Evolutionary conservation across 2,888 invertebrate genomes (phyloP), one percentile per base, ranked within the genome.

Genomic region (Catocala sponsa): DNA sequence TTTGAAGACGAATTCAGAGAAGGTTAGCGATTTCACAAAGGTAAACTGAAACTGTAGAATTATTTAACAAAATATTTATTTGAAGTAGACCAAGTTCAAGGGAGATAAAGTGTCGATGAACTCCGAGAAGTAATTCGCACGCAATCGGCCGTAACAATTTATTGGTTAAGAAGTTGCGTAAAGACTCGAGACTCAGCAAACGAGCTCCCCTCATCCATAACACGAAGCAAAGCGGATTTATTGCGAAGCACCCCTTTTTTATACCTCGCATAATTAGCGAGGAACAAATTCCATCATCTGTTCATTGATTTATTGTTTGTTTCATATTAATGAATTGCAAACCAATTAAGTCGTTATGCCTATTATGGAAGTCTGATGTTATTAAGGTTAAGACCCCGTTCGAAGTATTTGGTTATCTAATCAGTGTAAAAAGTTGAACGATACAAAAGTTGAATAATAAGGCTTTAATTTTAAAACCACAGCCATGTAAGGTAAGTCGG

Each of bases 101-200:
- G 65, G 66, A 79, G 78, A 81, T 85, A 82, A 85, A 84, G 72
- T 80, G 79, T 79, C 83, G 69, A 80, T 80, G 81, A 86, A 85
- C 85, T 85, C 73, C 63, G 65, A 74, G 74, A 82, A 85, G 86
- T 87, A 85, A 86, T 87, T 88, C 83, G 79, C 83, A 84, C 82
- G 84, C 83, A 88, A 87, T 88, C 87, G 83, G 67, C 80, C 84
- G 82, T 84, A 83, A 81, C 82, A 86, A 87, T 89, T 90, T 88
- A 88, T 87, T 72, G 85, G 76, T 77, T 78, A 75, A 83, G 81
- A 87, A 88, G 82, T 87, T 81, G 76, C 72, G 82, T 81, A 83
- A 83, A 80, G 80, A 74, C 69, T 79, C 73, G 62, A 75, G 77
- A 70, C 73, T 74, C 70, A 74, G 71, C 75, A 60, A 83, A 79